phyloP scores from a whole-genome alignment of 2,113 vertebrate species.

The Tylochromis polylepis region DNA sequence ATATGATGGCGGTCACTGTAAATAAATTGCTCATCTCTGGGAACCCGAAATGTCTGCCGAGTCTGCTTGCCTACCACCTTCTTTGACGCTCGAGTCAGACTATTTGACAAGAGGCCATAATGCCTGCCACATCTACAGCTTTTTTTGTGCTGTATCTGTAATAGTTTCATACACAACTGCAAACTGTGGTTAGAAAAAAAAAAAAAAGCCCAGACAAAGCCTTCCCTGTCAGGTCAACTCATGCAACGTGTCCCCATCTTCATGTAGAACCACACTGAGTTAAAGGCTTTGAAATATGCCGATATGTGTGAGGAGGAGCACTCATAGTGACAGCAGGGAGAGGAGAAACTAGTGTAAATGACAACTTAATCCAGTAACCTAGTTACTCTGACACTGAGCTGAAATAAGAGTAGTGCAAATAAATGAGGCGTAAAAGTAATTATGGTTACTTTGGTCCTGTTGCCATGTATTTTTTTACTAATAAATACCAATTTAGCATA shows the following conservation, averaged over 20 bases:
- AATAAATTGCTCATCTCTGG: background rate
- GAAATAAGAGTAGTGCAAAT: background rate
- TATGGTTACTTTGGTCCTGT: background rate
- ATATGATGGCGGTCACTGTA: background rate
- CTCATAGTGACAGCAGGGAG: background rate
- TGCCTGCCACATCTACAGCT: background rate
- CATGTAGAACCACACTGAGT: background rate
- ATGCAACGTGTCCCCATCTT: background rate
- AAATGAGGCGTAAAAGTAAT: background rate
- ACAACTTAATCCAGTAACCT: background rate
- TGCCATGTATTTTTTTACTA: background rate
- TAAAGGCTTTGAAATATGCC: background rate
- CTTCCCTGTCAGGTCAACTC: background rate
- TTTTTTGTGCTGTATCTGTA: background rate
- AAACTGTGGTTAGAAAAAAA: background rate
- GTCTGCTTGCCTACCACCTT: background rate
- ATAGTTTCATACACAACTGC: background rate
- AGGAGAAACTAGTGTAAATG: background rate
- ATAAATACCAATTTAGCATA: background rate
- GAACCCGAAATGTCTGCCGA: rapidly evolving
- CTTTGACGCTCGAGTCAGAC: rapidly evolving
- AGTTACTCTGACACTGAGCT: background rate
- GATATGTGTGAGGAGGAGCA: background rate
- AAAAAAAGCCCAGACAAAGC: background rate
- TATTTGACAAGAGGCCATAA: background rate